phyloP scores from a whole-genome alignment of 2,888 invertebrate species.

The Drosophila birchii region DNA sequence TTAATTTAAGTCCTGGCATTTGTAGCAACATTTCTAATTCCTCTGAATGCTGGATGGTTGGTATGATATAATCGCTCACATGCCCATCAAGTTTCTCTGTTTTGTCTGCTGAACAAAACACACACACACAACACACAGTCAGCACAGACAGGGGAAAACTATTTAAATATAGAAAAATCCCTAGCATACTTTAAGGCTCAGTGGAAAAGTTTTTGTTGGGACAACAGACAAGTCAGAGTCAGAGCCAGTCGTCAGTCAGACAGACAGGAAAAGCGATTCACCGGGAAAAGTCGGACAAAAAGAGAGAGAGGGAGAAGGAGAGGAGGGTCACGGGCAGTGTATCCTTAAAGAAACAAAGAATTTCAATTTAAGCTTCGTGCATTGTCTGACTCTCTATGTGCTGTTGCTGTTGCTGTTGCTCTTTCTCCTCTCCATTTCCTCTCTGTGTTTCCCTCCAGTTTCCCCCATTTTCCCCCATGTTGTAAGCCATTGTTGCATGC shows the following conservation, averaged over 20 bases:
- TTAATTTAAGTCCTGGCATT: conserved; percentile 7
- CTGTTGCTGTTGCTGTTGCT: conserved; percentile 4
- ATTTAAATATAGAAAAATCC: conserved; percentile 56
- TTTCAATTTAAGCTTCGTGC: conserved; percentile 45
- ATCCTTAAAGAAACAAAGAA: conserved; percentile 52
- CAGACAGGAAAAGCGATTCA: conserved; percentile 7
- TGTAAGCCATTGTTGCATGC: conserved; percentile 59
- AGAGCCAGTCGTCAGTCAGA: conserved; percentile 12
- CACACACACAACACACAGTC: not conserved
- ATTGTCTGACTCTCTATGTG: conserved; percentile 21
- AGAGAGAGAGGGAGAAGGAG: not conserved
- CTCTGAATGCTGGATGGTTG: not conserved
- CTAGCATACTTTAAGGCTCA: conserved; percentile 63
- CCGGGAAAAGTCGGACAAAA: conserved; percentile 2
- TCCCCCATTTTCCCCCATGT: conserved; percentile 1
- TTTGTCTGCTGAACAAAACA: conserved; percentile 28
- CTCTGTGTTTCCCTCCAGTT: conserved; percentile 11
- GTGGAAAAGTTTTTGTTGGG: conserved; percentile 43
- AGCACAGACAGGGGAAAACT: conserved; percentile 27
- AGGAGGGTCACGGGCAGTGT: conserved; percentile 8
- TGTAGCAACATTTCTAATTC: conserved; percentile 33
- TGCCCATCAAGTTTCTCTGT: conserved; percentile 19
- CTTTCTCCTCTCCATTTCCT: conserved; percentile 8
- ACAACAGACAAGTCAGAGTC: conserved; percentile 18
- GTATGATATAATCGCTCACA: conserved; percentile 13